Base-by-base conservation (phyloP, 2,888 invertebrate genomes). In the Pterobdella sp. region DNA sequence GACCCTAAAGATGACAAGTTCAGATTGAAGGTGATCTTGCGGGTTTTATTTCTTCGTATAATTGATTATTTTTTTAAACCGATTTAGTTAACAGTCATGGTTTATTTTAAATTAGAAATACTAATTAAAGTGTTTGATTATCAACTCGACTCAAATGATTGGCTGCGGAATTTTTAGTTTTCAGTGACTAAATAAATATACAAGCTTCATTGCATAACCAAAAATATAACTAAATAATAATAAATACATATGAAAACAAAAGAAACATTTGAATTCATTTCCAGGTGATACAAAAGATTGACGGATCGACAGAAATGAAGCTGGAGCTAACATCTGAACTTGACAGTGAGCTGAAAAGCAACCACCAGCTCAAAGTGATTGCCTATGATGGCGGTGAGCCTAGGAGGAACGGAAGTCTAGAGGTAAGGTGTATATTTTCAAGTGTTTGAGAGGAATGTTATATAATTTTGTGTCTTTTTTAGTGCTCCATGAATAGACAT, bases 331-430 rank as follows among this genome's bases (percentile, higher is more conserved):
- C 77, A 35, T 75, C 74, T 4, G 68, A 72, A 10, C 71, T 81
- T 49, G 79, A 81, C 75, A 76, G 79, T 37, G 81, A 81, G 73
- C 60, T 66, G 22, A 72, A 77, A 64, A 72, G 72, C 70, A 68
- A 49, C 31, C 74, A 75, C 72, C 49, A 34, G 26, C 42, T 73
- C 66, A 69, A 71, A 71, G 72, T 75, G 26, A 32, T 74, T 26
- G 74, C 74, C 37, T 73, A 64, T 36, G 75, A 75, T 56, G 75
- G 75, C 22, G 75, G 75, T 7, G 49, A 34, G 10, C 75, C 75
- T n/a, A 56, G 66, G 36, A 34, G 60, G n/a, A 69, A 66, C n/a
- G 75, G 74, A 10, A 65, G 60, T n/a, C 73, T 75, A 22, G 72
- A 74, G 70, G 70, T 71, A 1, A 52, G 29, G 18, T 1, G 68